Percentiles rank a stretch among this genome's conserved stretches.
These are phyloP conservation scores for Dendroctonus valens DNA, from an alignment of 1,140 invertebrate genomes.

Conservation along the genomic window DNA sequence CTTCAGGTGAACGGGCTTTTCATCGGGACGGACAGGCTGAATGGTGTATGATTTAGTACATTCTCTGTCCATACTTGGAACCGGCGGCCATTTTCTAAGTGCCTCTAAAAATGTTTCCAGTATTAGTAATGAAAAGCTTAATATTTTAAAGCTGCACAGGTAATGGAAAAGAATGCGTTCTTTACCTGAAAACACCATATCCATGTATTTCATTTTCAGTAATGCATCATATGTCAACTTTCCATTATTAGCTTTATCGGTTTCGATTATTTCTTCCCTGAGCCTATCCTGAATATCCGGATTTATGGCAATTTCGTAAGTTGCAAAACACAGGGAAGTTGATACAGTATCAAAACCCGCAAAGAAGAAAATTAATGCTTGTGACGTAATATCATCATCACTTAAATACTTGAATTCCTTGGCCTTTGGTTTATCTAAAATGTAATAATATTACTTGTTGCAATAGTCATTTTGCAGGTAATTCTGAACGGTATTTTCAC, in stretches of 20 bases:
- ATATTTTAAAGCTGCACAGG: neutral
- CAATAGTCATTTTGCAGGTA: conserved; percentile 33
- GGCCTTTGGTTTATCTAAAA: conserved; percentile 1
- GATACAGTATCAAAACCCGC: conserved; percentile 52
- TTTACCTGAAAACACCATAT: conserved; percentile 50
- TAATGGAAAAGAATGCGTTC: neutral
- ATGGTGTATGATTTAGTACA: conserved; percentile 55
- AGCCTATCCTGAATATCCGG: conserved; percentile 54
- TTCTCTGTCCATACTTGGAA: conserved; percentile 46
- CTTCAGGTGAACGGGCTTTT: conserved; percentile 20
- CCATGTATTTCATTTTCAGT: conserved; percentile 49
- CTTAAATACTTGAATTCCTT: conserved; percentile 39
- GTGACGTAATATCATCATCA: conserved; percentile 43
- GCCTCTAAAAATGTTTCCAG: neutral
- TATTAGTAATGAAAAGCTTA: neutral
- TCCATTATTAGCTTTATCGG: conserved; percentile 9
- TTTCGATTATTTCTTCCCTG: conserved; percentile 47
- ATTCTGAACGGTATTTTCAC: neutral
- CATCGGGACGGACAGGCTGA: conserved; percentile 22
- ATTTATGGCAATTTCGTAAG: conserved; percentile 56
- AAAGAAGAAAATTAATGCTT: conserved; percentile 51
- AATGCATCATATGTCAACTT: conserved; percentile 46
- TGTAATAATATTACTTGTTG: neutral
- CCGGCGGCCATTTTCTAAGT: conserved; percentile 10
- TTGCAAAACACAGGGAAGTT: conserved; percentile 46